phyloP scores from a whole-genome alignment of 2,888 invertebrate species.

The Xanthostigma xanthostigma region DNA sequence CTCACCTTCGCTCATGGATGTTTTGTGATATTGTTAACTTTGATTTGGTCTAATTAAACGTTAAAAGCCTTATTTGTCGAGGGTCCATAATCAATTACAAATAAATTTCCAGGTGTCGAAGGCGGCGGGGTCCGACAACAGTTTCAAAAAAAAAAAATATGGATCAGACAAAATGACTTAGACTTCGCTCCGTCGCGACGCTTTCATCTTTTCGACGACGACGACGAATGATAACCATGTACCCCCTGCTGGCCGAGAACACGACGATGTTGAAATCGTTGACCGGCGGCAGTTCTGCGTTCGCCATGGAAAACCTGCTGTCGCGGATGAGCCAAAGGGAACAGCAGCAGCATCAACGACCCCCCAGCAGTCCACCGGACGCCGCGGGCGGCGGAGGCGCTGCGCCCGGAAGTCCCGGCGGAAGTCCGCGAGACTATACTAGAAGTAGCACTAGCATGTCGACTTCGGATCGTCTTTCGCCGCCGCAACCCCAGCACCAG shows the following conservation, averaged over 20 bases:
- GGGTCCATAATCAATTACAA: no score
- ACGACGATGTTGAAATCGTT: slow-evolving; percentile 25
- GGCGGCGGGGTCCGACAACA: background rate
- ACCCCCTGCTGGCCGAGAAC: slow-evolving; percentile 21
- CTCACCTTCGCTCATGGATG: no score
- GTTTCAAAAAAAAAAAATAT: slow-evolving; percentile 1
- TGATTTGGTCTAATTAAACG: no score
- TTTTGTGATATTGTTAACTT: no score
- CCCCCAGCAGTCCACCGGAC: no score
- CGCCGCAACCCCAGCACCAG: slow-evolving; percentile 8
- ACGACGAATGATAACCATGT: no score
- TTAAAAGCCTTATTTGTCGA: no score
- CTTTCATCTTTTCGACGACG: no score
- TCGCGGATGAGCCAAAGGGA: slow-evolving; percentile 12
- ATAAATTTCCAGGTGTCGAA: no score
- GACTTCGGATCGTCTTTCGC: slow-evolving; percentile 3
- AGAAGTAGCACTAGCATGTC: slow-evolving; percentile 3
- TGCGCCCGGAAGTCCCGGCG: no score
- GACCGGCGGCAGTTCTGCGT: slow-evolving; percentile 22
- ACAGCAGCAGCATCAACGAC: no score
- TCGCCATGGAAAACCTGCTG: slow-evolving; percentile 28
- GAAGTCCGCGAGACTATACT: background rate
- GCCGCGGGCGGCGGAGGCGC: no score
- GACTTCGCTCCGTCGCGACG: background rate
- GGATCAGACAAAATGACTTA: slow-evolving; percentile 10